Evolutionary conservation across 1,140 invertebrate species (phyloP).

Genomic region (Macrostomum lignano): DNA sequence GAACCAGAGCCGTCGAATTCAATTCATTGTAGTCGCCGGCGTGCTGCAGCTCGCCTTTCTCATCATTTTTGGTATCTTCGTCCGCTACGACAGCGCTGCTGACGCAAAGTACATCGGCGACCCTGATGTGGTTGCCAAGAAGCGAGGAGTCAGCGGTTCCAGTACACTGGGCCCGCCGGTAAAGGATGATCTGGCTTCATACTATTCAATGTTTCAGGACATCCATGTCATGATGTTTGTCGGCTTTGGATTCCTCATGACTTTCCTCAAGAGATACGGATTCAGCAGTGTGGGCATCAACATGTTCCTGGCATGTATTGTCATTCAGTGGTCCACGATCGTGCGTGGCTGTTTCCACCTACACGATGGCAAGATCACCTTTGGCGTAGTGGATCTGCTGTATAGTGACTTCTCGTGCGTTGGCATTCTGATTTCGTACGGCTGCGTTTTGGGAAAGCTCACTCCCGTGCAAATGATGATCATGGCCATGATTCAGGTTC

Average conservation of each 20-base stretch:
- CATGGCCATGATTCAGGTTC: slow-evolving; percentile 40
- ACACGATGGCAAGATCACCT: not conserved
- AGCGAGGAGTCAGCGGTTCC: too few species aligned
- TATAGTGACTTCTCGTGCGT: slow-evolving; percentile 52
- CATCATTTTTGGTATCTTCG: too few species aligned
- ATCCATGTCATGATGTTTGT: slow-evolving; percentile 88
- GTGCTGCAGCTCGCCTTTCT: too few species aligned
- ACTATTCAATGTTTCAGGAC: slow-evolving; percentile 82
- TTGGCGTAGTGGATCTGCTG: slow-evolving; percentile 32
- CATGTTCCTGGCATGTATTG: slow-evolving; percentile 37
- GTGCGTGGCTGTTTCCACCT: slow-evolving; percentile 14
- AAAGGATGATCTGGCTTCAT: too few species aligned
- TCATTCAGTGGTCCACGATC: slow-evolving; percentile 20
- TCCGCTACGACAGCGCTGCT: too few species aligned
- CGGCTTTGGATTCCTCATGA: slow-evolving; percentile 84
- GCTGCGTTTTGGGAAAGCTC: slow-evolving; percentile 46
- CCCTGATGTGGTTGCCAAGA: too few species aligned
- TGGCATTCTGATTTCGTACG: slow-evolving; percentile 53
- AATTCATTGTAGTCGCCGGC: too few species aligned
- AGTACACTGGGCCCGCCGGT: too few species aligned
- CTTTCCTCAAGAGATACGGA: slow-evolving; percentile 60
- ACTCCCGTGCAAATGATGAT: slow-evolving; percentile 37
- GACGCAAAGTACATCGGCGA: too few species aligned
- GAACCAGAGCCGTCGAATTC: too few species aligned
- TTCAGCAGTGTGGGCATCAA: slow-evolving; percentile 61